Evolutionary conservation across 2,797 vertebrate genomes (phyloP).

Genomic region (Epinephelus malabaricus): DNA sequence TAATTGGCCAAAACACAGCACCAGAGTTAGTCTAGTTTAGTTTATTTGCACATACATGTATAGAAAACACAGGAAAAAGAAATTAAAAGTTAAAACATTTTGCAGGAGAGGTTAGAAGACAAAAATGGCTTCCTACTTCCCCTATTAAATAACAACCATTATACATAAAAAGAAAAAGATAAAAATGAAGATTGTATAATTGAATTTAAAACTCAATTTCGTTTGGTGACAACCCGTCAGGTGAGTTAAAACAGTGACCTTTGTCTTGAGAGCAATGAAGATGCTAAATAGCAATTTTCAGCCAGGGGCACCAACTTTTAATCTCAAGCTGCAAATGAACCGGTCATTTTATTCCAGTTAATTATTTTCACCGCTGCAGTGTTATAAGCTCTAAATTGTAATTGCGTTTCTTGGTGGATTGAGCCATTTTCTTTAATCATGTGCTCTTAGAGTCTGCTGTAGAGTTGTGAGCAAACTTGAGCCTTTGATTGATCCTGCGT

Average conservation of each 20-base stretch:
- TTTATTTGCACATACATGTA: too few species aligned
- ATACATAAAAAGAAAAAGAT: too few species aligned
- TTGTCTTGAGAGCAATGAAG: neutral
- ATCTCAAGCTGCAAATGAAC: neutral
- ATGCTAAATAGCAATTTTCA: slow-evolving; percentile 2
- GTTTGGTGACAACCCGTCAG: neutral
- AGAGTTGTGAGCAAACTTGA: slow-evolving; percentile 19
- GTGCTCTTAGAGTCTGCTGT: neutral
- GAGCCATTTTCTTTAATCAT: slow-evolving; percentile 38
- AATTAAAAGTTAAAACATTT: too few species aligned
- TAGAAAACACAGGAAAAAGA: too few species aligned
- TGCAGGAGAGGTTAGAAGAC: too few species aligned
- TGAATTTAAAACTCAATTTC: neutral
- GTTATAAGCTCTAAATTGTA: neutral
- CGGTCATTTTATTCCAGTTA: neutral
- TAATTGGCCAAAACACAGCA: neutral
- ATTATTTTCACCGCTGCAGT: slow-evolving; percentile 1
- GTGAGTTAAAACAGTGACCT: slow-evolving; percentile 11
- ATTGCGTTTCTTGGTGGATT: slow-evolving; percentile 5
- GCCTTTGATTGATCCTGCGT: slow-evolving; percentile 32
- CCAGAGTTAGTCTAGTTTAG: neutral
- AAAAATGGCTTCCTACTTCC: too few species aligned
- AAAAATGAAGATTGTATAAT: too few species aligned
- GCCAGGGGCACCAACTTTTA: neutral
- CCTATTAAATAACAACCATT: too few species aligned